phyloP scores from a whole-genome alignment of 53 echinoderm and acorn worm genomes.

The Apostichopus leukothele region DNA sequence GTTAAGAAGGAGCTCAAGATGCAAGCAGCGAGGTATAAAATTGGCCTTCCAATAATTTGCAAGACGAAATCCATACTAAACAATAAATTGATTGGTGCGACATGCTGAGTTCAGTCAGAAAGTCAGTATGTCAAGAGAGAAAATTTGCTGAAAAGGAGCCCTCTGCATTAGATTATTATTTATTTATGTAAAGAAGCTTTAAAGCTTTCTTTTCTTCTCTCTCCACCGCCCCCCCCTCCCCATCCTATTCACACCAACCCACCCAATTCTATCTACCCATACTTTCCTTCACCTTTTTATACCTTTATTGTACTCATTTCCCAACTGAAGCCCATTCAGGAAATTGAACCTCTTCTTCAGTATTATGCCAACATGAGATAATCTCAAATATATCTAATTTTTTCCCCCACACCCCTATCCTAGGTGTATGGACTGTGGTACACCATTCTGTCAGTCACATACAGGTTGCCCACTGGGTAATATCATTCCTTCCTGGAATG shows the following conservation, averaged over 20 bases:
- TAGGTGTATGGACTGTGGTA: slow-evolving; percentile 99
- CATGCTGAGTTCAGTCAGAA: too few relatives aligned
- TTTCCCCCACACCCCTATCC: not conserved
- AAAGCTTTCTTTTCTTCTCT: too few relatives aligned
- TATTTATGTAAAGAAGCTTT: too few relatives aligned
- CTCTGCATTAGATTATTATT: too few relatives aligned
- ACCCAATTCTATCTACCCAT: not conserved
- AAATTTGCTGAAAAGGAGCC: too few relatives aligned
- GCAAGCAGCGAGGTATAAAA: slow-evolving; percentile 85
- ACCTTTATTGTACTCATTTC: not conserved
- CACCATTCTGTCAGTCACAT: slow-evolving; percentile 97
- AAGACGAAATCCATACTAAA: too few relatives aligned
- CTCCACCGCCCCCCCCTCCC: too few relatives aligned
- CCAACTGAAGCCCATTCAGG: not conserved
- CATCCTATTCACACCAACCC: too few relatives aligned
- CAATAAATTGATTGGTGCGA: too few relatives aligned
- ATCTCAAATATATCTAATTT: not conserved
- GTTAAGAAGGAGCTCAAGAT: slow-evolving; percentile 79
- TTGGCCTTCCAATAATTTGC: too few relatives aligned
- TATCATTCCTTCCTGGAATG: slow-evolving; percentile 99
- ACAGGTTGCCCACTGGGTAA: slow-evolving; percentile 98
- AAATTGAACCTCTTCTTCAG: not conserved
- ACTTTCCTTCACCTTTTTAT: not conserved
- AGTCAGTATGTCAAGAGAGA: too few relatives aligned
- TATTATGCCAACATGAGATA: too few relatives aligned